Evolutionary conservation across 1,140 invertebrate genomes (phyloP), one percentile per base, ranked within the genome.

Genomic region (Papilio helenus): DNA sequence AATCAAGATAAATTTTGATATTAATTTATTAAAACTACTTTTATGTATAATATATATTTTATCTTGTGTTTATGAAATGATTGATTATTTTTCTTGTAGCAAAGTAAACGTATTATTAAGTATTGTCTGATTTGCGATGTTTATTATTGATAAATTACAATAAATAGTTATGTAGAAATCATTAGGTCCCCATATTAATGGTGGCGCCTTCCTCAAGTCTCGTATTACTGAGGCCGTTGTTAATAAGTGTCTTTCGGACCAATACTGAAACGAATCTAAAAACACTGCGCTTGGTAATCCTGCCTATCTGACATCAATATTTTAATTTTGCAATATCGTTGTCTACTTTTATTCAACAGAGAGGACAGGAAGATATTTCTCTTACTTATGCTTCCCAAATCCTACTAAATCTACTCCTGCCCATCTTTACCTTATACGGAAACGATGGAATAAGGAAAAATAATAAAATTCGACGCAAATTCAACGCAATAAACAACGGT

Each of bases 111-210:
- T 29, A 68, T 68, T 65, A 65, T 65, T 68, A 29, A 34, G 12
- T 68, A 7, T 34, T 18, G 26, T 68, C 23, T 58, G 2, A n/a
- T 58, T 20, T 26, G 23, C 58, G 58, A 12, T 61, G 58, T 61
- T 61, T 61, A 61, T 61, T 61, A 61, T 26, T 29, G 29, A 68
- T 68, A 68, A 68, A 29, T 29, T 29, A 16, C 61, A 16, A 29
- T 68, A 68, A 68, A 68, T 68, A 68, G 14, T 68, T 68, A 68
- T 14, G 26, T 16, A 68, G 26, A 29, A 34, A 29, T 68, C 26
- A 68, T 68, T 68, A 68, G 61, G 12, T 68, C 26, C 61, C 34
- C 12, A 16, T 68, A 68, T 34, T 61, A 26, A 61, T 26, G 58
- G 23, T 34, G 61, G 61, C 61, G 61, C 61, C 61, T 68, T 68